Base-by-base conservation (phyloP, 2,888 invertebrate genomes). In the Anorthoa munda region DNA sequence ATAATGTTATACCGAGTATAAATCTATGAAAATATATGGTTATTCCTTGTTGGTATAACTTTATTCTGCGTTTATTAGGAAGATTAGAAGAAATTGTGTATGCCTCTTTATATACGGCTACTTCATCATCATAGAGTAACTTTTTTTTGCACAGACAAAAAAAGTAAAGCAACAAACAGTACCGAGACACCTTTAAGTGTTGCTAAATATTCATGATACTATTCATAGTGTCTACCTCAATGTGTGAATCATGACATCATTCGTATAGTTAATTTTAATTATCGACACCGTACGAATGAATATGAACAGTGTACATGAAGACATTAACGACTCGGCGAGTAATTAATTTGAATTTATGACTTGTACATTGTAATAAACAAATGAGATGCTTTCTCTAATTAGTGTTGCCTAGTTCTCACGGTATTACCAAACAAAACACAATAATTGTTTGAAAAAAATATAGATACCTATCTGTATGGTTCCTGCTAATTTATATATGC, bases 221-320 rank as follows among this genome's bases (percentile, higher is more conserved):
- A 77, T 73, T 77, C 73, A 69, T 81, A 81, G 77, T 55, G 65
- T 69, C 66, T 51, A 63, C 31, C 53, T 77, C 68, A 23, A 68
- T 46, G 65, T 71, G 70, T 71, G 75, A 75, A 78, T 78, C 65
- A 82, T 83, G 80, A 81, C 81, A 72, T 79, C 82, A 79, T 71
- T 73, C 55, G 21, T 65, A 69, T n/a, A 48, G 72, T 79, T 72
- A 65, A 79, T 72, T 79, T 67, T 72, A 76, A 83, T 79, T 79
- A 75, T 70, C 72, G 60, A 50, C 64, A 59, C 66, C 53, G 55
- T 67, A 66, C 68, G 66, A 69, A 55, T 63, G 56, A 66, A 11
- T 66, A 77, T 31, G 55, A 64, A 59, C 51, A 68, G 15, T 66
- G 60, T 53, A 56, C 15, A 74, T 67, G 53, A 64, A 77, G 68